Percentiles rank a stretch among this genome's conserved stretches.
Evolutionary conservation across 2,797 vertebrate genomes (phyloP).

Genomic region (Lacerta agilis): DNA sequence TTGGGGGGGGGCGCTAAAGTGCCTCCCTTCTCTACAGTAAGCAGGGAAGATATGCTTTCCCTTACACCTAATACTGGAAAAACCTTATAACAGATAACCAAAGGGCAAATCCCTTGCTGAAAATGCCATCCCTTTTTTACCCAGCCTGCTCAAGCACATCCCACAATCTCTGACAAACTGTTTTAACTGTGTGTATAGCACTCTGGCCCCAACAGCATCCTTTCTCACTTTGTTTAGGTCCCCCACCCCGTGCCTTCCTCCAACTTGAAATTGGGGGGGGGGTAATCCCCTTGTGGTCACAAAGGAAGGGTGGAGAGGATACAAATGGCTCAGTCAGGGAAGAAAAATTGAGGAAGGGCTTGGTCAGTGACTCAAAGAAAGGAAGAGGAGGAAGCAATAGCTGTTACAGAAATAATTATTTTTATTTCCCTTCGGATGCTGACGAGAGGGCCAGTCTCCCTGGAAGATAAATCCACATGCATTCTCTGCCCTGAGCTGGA

Average conservation of each 20-base stretch:
- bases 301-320: conserved; percentile 59
- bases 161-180: neutral
- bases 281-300: conserved; percentile 22
- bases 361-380: conserved; percentile 62
- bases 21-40: neutral
- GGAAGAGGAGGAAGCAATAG: conserved; percentile 65
- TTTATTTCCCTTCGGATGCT: neutral
- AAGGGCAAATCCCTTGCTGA: neutral
- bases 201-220: neutral
- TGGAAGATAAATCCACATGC: neutral
- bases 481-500: neutral
- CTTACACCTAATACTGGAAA: neutral
- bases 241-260: conserved; percentile 34
- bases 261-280: conserved; percentile 23
- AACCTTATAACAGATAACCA: no score
- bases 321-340: conserved; percentile 24
- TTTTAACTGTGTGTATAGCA: neutral
- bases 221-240: neutral
- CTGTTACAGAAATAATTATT: conserved; percentile 36
- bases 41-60: neutral
- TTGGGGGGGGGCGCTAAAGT: no score
- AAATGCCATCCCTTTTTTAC: neutral
- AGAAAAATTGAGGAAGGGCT: conserved; percentile 67
- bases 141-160: neutral
- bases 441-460: neutral